These are phyloP conservation scores for Semnornis frantzii DNA, from an alignment of 2,113 vertebrate genomes.

Conservation along the genomic window DNA sequence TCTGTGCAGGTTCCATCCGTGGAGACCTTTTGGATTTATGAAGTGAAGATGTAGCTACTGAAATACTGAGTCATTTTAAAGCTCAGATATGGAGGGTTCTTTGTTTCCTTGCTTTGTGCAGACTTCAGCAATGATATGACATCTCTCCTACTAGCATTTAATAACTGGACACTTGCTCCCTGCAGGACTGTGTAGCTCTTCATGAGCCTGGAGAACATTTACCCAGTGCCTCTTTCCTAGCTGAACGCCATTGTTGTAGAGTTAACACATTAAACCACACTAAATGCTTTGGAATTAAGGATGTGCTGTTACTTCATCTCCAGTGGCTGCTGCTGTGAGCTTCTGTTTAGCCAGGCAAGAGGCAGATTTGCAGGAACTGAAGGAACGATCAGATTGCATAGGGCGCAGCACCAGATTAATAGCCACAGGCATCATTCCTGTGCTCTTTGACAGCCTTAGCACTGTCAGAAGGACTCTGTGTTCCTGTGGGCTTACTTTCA, in stretches of 20 bases:
- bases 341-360: not conserved
- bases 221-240: not conserved
- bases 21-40: not conserved
- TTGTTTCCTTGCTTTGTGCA: not conserved
- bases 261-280: not conserved
- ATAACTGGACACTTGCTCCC: not conserved
- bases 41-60: not conserved
- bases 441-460: not conserved
- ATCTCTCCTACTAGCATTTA: slow-evolving; percentile 2
- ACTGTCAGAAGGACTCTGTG: not conserved
- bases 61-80: not conserved
- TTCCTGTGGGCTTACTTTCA: not conserved
- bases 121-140: not conserved
- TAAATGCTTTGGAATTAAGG: not conserved
- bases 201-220: not conserved
- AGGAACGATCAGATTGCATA: not conserved
- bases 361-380: not conserved
- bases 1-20: not conserved
- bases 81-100: not conserved
- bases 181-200: not conserved
- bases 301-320: not conserved
- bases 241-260: not conserved
- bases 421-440: not conserved
- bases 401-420: not conserved
- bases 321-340: not conserved